Percentiles rank a stretch among this genome's conserved stretches.
Conservation (phyloP, 1,140 invertebrate species). For the Orius insidiosus region DNA sequence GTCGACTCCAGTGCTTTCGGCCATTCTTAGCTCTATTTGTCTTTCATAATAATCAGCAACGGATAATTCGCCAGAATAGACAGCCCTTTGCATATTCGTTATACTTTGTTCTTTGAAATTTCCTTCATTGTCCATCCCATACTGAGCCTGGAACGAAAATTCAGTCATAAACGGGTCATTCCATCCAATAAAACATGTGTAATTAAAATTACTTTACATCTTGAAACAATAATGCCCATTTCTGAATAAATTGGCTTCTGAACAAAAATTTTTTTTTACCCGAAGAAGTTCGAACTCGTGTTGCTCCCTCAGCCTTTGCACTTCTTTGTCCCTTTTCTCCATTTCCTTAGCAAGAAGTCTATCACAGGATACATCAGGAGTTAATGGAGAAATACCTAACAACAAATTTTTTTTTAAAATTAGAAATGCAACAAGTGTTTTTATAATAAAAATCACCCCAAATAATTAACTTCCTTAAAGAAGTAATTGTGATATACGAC, state of each 20-base stretch:
- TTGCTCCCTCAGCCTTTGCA: conserved; percentile 50
- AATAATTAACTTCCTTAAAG: too few relatives aligned
- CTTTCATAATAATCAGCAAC: conserved; percentile 71
- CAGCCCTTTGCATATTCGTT: conserved; percentile 64
- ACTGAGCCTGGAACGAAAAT: conserved; percentile 41
- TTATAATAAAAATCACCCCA: neutral
- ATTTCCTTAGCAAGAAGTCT: conserved; percentile 38
- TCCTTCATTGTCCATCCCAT: conserved; percentile 75
- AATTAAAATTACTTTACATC: neutral
- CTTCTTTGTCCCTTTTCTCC: conserved; percentile 47
- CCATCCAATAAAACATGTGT: neutral
- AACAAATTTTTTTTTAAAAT: neutral
- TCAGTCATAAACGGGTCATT: too few relatives aligned
- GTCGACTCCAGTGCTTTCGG: conserved; percentile 57
- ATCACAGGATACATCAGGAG: conserved; percentile 34
- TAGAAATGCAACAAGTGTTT: too few relatives aligned
- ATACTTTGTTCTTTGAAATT: conserved; percentile 66
- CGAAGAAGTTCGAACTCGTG: conserved; percentile 63
- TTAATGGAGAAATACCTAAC: conserved; percentile 27
- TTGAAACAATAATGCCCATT: neutral
- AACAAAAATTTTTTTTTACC: conserved; percentile 25
- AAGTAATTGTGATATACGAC: too few relatives aligned
- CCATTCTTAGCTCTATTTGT: conserved; percentile 51
- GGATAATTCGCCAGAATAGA: conserved; percentile 66
- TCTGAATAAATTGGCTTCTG: neutral